Evolutionary conservation across 2,888 invertebrate species (phyloP), one percentile per base, ranked within the genome.

Genomic region (Hipparchia semele): DNA sequence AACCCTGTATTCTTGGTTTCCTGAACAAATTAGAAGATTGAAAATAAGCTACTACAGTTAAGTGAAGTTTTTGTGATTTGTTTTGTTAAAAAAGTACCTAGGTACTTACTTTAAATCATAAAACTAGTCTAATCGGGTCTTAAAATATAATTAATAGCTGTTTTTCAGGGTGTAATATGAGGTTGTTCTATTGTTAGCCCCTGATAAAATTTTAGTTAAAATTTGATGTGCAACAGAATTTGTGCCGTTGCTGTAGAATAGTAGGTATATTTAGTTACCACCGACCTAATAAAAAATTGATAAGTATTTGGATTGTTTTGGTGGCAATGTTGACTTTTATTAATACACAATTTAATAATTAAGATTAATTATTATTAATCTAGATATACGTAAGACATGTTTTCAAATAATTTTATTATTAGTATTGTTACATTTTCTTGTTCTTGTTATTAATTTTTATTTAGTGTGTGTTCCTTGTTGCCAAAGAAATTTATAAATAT

Each of bases 391-490:
- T 87, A 88, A 90, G 87, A 87, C 86, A 86, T 82, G 81, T 86
- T 84, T 86, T 85, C 82, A 61, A 80, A 81, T 83, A 83, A 82
- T 80, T 85, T 85, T 87, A 86, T 84, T 85, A 83, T 83, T 87
- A 87, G 84, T 58, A 87, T 93, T 92, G 93, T 92, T 93, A 91
- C 84, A 87, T 88, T 89, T 88, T 91, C 87, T 92, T 91, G 90
- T 92, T 93, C 89, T 92, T 90, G 90, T 88, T 87, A 84, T 90
- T 88, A 87, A 88, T 90, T 87, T 90, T 89, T 89, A 85, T 87
- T 89, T 90, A 89, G 85, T 86, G 92, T 87, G 91, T 92, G 92
- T 92, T 92, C 90, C 92, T 92, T 90, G 93, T 94, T 94, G 92
- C 93, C 93, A 93, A 94, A 93, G 93, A 93, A 89, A 85, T 87